Evolutionary conservation across 2,113 vertebrate genomes (phyloP).

Genomic region (Corythaixoides concolor): DNA sequence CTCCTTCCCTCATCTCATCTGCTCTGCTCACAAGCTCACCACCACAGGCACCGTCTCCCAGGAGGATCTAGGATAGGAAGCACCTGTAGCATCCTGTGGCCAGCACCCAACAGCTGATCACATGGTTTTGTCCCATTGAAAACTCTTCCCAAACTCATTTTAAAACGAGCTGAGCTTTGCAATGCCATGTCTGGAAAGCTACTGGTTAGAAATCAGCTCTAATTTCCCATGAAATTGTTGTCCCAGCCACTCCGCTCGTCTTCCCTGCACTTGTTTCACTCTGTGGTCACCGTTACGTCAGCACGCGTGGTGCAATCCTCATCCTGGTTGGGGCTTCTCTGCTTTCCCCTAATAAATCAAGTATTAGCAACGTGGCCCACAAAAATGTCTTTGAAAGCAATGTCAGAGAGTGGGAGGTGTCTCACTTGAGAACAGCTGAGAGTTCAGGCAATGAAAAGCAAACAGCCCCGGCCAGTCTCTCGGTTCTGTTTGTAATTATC

Average conservation of each 20-base stretch:
- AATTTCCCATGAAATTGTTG: background rate
- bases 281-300: background rate
- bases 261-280: conserved; percentile 21
- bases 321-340: background rate
- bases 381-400: conserved; percentile 40
- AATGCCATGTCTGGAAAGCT: background rate
- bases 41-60: background rate
- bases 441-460: conserved; percentile 36
- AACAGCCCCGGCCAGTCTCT: background rate
- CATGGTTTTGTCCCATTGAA: background rate
- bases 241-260: background rate
- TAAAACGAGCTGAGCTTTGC: background rate
- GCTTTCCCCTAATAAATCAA: background rate
- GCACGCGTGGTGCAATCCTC: background rate
- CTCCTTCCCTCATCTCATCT: background rate
- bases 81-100: background rate
- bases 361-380: background rate
- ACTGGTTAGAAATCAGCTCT: background rate
- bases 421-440: background rate
- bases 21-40: background rate
- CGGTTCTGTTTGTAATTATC: conserved; percentile 45
- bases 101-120: background rate
- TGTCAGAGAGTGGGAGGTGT: background rate
- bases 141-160: background rate
- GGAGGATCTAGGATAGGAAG: background rate